phyloP scores from a whole-genome alignment of 2,113 vertebrate genomes.

The Spheniscus mendiculus region DNA sequence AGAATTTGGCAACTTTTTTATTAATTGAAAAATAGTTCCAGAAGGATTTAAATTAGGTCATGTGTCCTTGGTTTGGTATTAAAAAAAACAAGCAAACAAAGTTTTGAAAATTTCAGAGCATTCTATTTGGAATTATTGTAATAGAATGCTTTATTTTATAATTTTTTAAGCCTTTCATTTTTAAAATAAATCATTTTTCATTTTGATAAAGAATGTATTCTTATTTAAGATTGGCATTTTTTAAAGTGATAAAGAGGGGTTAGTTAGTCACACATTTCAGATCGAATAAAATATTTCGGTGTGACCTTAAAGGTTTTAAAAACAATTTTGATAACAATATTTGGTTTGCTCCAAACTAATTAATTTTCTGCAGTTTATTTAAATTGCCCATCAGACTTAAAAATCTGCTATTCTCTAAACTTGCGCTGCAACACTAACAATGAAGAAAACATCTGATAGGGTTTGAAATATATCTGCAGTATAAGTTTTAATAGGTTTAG shows the following conservation, averaged over 20 bases:
- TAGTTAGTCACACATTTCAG: background rate
- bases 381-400: background rate
- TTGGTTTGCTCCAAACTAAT: background rate
- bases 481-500: background rate
- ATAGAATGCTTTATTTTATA: background rate
- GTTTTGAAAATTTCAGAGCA: background rate
- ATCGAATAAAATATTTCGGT: background rate
- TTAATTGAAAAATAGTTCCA: background rate
- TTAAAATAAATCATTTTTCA: background rate
- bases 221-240: background rate
- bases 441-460: background rate
- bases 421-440: background rate
- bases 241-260: rapidly evolving
- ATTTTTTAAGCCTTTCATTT: background rate
- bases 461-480: background rate
- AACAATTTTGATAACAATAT: background rate
- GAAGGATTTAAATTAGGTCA: background rate
- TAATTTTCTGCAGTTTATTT: background rate
- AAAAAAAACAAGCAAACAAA: background rate
- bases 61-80: background rate
- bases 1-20: background rate
- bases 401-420: background rate
- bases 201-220: background rate
- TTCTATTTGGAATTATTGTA: background rate
- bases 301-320: background rate